A percentile compares a stretch with the other conserved stretches of the same genome.
Conservation (phyloP, 2,797 vertebrate species). For the Muraenolepis orangiensis region DNA sequence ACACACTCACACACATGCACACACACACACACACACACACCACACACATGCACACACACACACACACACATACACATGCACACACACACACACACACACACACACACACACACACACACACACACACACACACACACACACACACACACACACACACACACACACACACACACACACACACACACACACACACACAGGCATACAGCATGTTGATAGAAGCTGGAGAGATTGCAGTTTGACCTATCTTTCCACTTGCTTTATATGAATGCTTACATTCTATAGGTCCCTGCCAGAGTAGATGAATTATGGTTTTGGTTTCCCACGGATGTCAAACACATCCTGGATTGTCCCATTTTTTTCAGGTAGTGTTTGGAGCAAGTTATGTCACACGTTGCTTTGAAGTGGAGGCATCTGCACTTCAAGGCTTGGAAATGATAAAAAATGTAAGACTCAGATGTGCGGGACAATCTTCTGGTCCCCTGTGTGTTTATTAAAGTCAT, state of each 20-base stretch:
- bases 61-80: conserved; percentile 2
- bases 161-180: conserved; percentile 7
- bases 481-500: conserved; percentile 50
- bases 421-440: conserved; percentile 44
- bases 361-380: conserved; percentile 34
- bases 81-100: not conserved
- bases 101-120: not conserved
- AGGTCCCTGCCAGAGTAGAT: conserved; percentile 46
- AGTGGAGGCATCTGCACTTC: conserved; percentile 42
- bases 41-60: conserved; percentile 19
- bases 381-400: conserved; percentile 55
- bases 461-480: conserved; percentile 40
- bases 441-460: conserved; percentile 46
- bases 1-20: not conserved
- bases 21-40: not conserved
- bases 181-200: conserved; percentile 22
- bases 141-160: not conserved
- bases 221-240: conserved; percentile 48
- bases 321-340: conserved; percentile 64
- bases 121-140: conserved; percentile 5
- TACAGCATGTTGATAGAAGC: not conserved
- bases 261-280: conserved; percentile 61
- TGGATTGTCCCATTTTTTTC: conserved; percentile 42
- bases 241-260: conserved; percentile 63
- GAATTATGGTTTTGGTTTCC: conserved; percentile 62